phyloP scores from a whole-genome alignment of 1,140 invertebrate species.

The Ostrea denselamellosa region DNA sequence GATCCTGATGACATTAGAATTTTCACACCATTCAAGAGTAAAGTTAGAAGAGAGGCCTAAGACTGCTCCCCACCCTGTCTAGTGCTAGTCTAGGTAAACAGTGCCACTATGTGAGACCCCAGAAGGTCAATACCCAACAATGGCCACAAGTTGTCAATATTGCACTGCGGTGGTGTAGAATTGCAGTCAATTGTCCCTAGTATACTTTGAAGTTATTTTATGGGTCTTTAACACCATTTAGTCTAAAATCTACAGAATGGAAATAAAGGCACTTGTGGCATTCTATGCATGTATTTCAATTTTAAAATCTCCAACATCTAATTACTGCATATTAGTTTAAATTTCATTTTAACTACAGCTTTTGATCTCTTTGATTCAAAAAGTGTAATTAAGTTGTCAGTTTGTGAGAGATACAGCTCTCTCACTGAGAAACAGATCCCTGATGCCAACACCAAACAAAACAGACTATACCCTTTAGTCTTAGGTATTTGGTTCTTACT shows the following conservation, averaged over 20 bases:
- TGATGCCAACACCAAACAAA: neutral
- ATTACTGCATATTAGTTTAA: slow-evolving; percentile 39
- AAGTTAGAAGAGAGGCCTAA: neutral
- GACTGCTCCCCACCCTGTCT: slow-evolving; percentile 18
- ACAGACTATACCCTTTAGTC: neutral
- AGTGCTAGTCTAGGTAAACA: slow-evolving; percentile 17
- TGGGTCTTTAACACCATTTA: slow-evolving; percentile 35
- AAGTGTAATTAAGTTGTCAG: slow-evolving; percentile 38
- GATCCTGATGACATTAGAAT: neutral
- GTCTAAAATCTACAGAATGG: neutral
- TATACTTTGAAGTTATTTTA: slow-evolving; percentile 40
- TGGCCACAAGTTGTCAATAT: slow-evolving; percentile 35
- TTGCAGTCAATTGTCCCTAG: slow-evolving; percentile 27
- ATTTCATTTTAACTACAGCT: slow-evolving; percentile 40
- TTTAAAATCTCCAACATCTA: slow-evolving; percentile 29
- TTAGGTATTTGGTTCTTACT: neutral
- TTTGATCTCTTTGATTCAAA: slow-evolving; percentile 30
- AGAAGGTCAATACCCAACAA: slow-evolving; percentile 3
- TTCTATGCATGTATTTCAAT: slow-evolving; percentile 38
- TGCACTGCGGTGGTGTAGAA: slow-evolving; percentile 19
- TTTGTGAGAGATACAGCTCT: slow-evolving; percentile 29
- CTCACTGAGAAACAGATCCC: slow-evolving; percentile 26
- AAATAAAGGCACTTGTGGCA: slow-evolving; percentile 12
- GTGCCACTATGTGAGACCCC: neutral
- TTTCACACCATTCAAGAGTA: neutral